Evolutionary conservation across 2,888 invertebrate species (phyloP), one percentile per base, ranked within the genome.

Genomic region (Iselma pallidipennis): DNA sequence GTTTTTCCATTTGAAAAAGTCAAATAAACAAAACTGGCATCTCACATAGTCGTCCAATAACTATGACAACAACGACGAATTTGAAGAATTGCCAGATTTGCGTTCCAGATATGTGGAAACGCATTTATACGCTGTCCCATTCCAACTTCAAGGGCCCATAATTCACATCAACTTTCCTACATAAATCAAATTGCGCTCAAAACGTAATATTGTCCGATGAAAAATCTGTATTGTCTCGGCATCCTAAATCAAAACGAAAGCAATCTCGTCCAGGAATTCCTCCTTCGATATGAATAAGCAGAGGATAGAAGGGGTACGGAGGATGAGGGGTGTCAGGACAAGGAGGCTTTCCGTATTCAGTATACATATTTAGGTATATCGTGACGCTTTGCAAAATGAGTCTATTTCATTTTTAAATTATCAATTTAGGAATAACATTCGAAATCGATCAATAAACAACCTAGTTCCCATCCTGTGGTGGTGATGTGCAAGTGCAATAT

Each of bases 91-190:
- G 72, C 71, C 65, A 74, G 73, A 73, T 73, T 74, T 73, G 69
- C 68, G 67, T 71, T 70, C 67, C 59, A 67, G 74, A 74, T 74
- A 73, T 69, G 69, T 64, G 66, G 63, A 67, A 68, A 66, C 63
- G 63, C 69, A 60, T 69, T 69, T 70, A 71, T 70, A 67, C 70
- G 67, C 66, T 63, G 68, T 71, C 70, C 71, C 66, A 68, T 75
- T 74, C 67, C 67, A 68, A 73, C 71, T 74, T 74, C 67, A 68
- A 69, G 71, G 67, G 68, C 71, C 70, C 68, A 76, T 76, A 75
- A 75, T 71, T 76, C 75, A 76, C 74, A 73, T 76, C 76, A 74
- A 74, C 71, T 69, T 74, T 71, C 59, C 67, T 62, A 68, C 71
- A 75, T 76, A 74, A 75, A 75, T 76, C 75, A 75, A 69, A 56